Evolutionary conservation across 2,888 invertebrate species (phyloP).

Genomic region (Pheosia gnoma): DNA sequence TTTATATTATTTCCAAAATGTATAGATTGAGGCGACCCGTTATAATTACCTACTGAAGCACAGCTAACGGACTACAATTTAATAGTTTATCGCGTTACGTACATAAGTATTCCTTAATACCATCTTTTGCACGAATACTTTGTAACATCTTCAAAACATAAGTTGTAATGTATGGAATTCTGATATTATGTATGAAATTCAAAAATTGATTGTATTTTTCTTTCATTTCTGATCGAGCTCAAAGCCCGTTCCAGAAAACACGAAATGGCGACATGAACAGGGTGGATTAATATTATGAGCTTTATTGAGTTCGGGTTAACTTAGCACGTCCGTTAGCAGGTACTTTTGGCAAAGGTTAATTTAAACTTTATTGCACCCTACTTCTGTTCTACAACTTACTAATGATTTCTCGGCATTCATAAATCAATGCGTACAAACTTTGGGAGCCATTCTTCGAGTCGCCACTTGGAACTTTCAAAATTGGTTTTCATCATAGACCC

Average conservation of each 20-base stretch:
- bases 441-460: conserved; percentile 44
- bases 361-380: conserved; percentile 56
- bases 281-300: conserved; percentile 26
- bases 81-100: too few species aligned
- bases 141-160: too few species aligned
- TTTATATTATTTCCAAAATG: too few species aligned
- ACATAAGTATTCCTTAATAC: too few species aligned
- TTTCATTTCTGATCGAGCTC: neutral
- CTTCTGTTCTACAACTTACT: conserved; percentile 48
- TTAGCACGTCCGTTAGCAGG: conserved; percentile 38
- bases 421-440: conserved; percentile 57
- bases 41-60: too few species aligned
- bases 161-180: too few species aligned
- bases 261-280: conserved; percentile 12
- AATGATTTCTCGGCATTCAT: conserved; percentile 58
- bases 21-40: too few species aligned
- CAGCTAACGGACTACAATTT: too few species aligned
- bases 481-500: conserved; percentile 29
- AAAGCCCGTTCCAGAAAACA: conserved; percentile 5
- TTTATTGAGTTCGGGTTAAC: conserved; percentile 37
- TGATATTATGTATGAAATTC: too few species aligned
- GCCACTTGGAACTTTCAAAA: conserved; percentile 43
- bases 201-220: neutral
- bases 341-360: conserved; percentile 49
- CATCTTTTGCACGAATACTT: too few species aligned